Base-by-base conservation (phyloP, 2,888 invertebrate species). In the Romanomermis culicivorax region DNA sequence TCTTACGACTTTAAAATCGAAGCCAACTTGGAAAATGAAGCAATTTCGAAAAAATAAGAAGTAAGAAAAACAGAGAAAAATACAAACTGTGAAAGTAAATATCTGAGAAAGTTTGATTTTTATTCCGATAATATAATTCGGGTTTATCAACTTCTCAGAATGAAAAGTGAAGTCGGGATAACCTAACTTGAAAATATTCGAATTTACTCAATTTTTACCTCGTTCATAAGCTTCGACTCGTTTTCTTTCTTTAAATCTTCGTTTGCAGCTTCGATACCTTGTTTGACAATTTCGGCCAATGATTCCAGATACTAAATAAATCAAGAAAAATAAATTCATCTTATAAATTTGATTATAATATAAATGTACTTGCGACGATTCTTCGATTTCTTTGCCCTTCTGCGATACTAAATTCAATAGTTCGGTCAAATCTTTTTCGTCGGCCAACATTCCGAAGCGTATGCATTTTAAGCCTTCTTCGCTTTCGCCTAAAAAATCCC, bases 211-310 rank as follows among this genome's bases (percentile, higher is more conserved):
- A 23, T 27, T 29, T 62, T 53, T 58, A 71, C 74, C 66, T 91
- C 91, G 69, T 88, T 85, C 82, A 87, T 85, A 14, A 89, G 74
- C 61, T 84, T 80, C 65, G 85, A 83, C 54, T 85, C 83, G 60
- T 82, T 85, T 74, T 89, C 91, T 59, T 83, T 81, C 69, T 84
- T 82, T 53, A 95, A 72, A 70, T 93, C 91, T 61, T 84, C 80
- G 54, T 85, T 85, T 0, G 91, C 93, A 2, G 84, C 84, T 69
- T 86, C 85, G 63, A 95, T 95, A 53, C 87, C 85, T 66, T 83
- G 81, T 68, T 82, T 85, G 1, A 95, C 81, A 54, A 91, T 83
- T 73, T 93, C 89, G 4, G 88, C 84, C 85, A 95, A 88, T 50
- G 85, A 83, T 65, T 88, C 88, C 56, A 95, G 75, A 53, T 85